These are phyloP conservation scores for Dendropsophus ebraccatus DNA, from an alignment of 2,113 vertebrate genomes.

Conservation along the genomic window DNA sequence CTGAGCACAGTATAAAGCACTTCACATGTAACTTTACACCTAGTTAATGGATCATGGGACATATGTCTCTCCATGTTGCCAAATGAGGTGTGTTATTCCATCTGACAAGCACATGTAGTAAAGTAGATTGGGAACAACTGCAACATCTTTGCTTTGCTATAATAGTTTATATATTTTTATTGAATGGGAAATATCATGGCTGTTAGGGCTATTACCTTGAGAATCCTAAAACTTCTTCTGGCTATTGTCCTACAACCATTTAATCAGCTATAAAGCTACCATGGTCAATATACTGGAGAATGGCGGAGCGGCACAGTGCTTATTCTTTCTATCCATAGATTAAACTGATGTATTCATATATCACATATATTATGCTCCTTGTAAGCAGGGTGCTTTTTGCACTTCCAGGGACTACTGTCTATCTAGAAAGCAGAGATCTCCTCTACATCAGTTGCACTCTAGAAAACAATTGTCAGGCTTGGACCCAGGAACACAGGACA, in stretches of 20 bases:
- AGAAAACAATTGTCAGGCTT: too few relatives aligned
- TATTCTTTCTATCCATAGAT: too few relatives aligned
- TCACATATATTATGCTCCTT: too few relatives aligned
- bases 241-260: background rate
- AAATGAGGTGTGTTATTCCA: background rate
- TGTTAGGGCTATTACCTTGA: background rate
- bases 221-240: background rate
- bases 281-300: background rate
- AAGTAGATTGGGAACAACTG: background rate
- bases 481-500: too few relatives aligned
- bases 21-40: slow-evolving; percentile 28
- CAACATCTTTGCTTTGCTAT: background rate
- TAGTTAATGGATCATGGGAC: slow-evolving; percentile 3
- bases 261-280: background rate
- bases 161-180: background rate
- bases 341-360: too few relatives aligned
- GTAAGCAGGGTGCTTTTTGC: background rate
- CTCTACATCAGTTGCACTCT: background rate
- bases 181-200: background rate
- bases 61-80: background rate
- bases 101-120: background rate
- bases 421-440: background rate
- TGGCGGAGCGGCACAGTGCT: background rate
- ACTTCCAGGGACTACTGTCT: background rate
- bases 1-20: background rate